Base-by-base conservation (phyloP, 2,888 invertebrate genomes). In the Synanthedon myopaeformis region DNA sequence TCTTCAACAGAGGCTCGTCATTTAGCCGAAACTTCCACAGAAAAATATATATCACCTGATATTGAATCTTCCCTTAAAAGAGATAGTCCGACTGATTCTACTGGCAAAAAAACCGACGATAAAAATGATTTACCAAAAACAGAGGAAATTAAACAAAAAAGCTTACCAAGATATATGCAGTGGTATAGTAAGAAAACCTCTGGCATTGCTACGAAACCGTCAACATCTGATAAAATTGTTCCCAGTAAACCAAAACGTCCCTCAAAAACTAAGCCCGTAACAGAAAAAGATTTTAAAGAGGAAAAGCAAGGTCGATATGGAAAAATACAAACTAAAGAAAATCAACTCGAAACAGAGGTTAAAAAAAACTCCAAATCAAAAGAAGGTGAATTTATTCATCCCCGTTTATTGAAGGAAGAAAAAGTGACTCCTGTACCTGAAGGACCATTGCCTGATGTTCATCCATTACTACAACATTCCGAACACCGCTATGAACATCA, bases 381-480 rank as follows among this genome's bases (percentile, higher is more conserved):
- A 76, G 90, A 90, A 67, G 80, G 74, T 67, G 91, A 89, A 54
- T 83, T 84, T 56, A 85, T 87, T 59, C 87, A 88, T 62, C 85
- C 87, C 6, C 75, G 88, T 14, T 63, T 88, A 57, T 61, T 88
- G 51, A 88, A 85, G 66, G 88, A 86, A 68, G 88, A 82, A 58
- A 87, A 83, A 61, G 88, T 88, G 0, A 88, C 85, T 48, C 88
- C 88, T 3, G 77, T 86, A 41, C 88, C 76, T 54, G 87, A 74
- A 74, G 88, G 72, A 35, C 88, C 77, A 6, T 66, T 86, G 52
- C 88, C 80, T 53, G 86, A 82, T 63, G 82, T 77, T 52, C 94
- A 94, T 79, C 93, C 93, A 3, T 79, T 93, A 53, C 78, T 93
- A 17, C 94, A 94, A 67, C 94, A 94, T 76, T 94, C 94, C 0